Evolutionary conservation across 2,113 vertebrate species (phyloP), one percentile per base, ranked within the genome.

Genomic region (Protobothrops flavoviridis): DNA sequence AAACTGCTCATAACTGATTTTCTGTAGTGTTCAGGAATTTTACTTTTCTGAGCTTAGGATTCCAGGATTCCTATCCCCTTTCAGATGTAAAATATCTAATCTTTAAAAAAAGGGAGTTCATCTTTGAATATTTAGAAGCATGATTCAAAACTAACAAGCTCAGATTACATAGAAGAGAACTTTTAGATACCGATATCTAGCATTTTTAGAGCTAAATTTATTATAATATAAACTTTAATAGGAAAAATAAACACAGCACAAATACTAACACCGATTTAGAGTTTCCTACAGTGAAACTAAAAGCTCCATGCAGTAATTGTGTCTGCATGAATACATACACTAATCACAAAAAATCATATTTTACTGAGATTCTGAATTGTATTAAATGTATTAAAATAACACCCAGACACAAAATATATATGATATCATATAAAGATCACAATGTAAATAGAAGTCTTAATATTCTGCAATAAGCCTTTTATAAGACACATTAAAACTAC

Each of bases 171-270:
- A 94, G 94, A 69, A 93, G 94, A 39, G 33, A 43, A 33, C 33
- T 43, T 43, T 81, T 81, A 93, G 74, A 90, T 95, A 94, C 93
- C 24, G 50, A 45, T 29, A 96, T 92, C 94, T 94, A 97, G 95
- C 95, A 93, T 95, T 95, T 97, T 96, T 95, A 96, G 88, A 87
- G 91, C 74, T 94, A 89, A 92, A 95, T 94, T 91, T 94, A 95
- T 91, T 94, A 56, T 33, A 48, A 23, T 48, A 64, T 43, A 91
- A 39, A 89, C 74, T 10, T 94, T 94, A 93, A 61, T 81, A 13
- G 24, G n/a, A 21, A 56, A 74, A 81, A 92, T 23, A 88, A 61
- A 53, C 57, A 64, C 29, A 33, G 87, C 21, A 88, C 48, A 86
- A 81, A 81, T 81, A 9, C 33, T 81, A 81, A 10, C 52, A 55